A percentile compares a stretch with the other conserved stretches of the same genome.
Conservation (phyloP, 2,888 invertebrate species). For the Leptopterna dolabrata region DNA sequence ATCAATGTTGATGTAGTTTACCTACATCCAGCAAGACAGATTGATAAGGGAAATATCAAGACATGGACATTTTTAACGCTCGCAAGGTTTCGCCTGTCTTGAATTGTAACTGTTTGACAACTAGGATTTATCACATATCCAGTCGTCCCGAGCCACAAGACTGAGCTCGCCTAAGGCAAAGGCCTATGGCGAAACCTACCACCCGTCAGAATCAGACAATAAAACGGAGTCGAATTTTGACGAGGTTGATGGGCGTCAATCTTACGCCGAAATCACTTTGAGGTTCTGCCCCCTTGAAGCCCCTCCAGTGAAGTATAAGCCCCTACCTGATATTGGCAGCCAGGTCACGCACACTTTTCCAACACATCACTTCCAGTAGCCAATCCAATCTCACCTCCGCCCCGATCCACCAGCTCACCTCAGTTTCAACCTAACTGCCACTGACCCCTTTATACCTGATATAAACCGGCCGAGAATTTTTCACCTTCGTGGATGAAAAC, state of each 20-base stretch:
- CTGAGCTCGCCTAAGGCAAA: background rate
- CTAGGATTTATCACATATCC: no score
- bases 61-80: no score
- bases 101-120: no score
- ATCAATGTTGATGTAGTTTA: no score
- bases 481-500: slow-evolving; percentile 35
- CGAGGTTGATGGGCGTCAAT: slow-evolving; percentile 20
- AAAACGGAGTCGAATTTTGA: slow-evolving; percentile 26
- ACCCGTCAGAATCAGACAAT: slow-evolving; percentile 17
- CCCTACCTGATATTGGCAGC: slow-evolving; percentile 44
- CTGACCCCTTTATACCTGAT: slow-evolving; percentile 49
- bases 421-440: slow-evolving; percentile 45
- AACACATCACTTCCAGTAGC: slow-evolving; percentile 54
- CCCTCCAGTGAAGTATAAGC: slow-evolving; percentile 26
- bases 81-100: no score
- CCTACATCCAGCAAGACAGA: no score
- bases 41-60: no score
- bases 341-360: slow-evolving; percentile 50
- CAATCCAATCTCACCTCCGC: slow-evolving; percentile 45
- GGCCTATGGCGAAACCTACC: background rate
- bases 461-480: slow-evolving; percentile 41
- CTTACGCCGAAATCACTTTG: slow-evolving; percentile 29
- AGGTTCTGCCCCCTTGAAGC: slow-evolving; percentile 27
- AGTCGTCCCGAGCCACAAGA: background rate
- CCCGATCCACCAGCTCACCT: background rate